Conservation (phyloP, 2,113 vertebrate species). For the Aptenodytes forsteri region DNA sequence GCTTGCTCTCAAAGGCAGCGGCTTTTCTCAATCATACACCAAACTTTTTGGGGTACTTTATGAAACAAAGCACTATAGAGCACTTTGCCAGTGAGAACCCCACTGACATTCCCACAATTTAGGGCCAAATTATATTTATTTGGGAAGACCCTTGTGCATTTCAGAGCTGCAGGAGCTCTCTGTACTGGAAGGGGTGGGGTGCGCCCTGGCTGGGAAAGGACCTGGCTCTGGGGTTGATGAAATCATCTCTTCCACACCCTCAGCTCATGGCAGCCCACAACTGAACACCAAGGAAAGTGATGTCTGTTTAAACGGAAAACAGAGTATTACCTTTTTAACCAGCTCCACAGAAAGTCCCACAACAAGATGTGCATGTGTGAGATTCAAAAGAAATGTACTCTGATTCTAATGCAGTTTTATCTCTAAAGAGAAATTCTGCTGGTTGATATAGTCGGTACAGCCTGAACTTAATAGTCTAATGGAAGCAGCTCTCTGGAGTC, state of each 20-base stretch:
- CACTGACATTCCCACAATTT: background rate
- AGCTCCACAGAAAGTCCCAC: background rate
- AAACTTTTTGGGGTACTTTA: background rate
- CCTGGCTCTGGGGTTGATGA: constrained; percentile 18
- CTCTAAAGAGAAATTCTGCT: background rate
- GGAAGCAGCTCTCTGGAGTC: background rate
- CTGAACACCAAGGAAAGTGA: background rate
- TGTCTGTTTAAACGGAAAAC: background rate
- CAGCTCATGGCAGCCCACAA: background rate
- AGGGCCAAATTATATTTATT: background rate
- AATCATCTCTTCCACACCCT: constrained; percentile 52
- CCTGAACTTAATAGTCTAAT: background rate
- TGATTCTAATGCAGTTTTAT: background rate
- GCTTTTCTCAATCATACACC: background rate
- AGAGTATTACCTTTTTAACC: background rate
- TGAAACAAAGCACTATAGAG: background rate
- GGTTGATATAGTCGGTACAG: background rate
- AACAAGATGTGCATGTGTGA: background rate
- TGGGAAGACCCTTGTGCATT: background rate
- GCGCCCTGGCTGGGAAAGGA: background rate
- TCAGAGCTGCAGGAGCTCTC: background rate
- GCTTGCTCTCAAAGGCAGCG: accelerated
- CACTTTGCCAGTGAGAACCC: background rate
- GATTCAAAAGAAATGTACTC: background rate
- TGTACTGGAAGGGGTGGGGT: background rate